Evolutionary conservation across 2,888 invertebrate genomes (phyloP).

Genomic region (Tenodera sinensis): DNA sequence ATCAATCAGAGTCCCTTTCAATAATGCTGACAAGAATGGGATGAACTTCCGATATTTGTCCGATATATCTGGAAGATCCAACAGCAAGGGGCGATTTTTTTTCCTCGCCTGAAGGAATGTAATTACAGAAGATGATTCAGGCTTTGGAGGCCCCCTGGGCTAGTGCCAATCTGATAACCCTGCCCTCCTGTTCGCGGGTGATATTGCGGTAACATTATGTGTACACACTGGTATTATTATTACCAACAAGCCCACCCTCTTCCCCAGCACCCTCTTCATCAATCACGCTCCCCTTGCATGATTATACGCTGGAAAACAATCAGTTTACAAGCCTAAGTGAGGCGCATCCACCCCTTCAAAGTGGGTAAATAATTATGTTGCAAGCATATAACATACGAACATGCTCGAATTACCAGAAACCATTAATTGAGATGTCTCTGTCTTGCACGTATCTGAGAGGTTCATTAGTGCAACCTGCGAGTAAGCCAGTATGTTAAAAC

Average conservation of each 20-base stretch:
- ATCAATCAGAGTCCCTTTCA: not conserved
- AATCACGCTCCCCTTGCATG: not conserved
- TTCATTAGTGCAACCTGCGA: not conserved
- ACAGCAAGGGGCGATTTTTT: not conserved
- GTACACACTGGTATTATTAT: not conserved
- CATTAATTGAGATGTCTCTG: not conserved
- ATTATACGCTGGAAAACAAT: slow-evolving; percentile 5
- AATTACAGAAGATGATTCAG: slow-evolving; percentile 12
- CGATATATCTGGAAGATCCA: not conserved
- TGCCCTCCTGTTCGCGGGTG: not conserved
- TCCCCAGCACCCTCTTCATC: not conserved
- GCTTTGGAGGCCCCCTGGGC: not conserved
- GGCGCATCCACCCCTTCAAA: not conserved
- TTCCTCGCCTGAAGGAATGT: not conserved
- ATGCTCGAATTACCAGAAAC: not conserved
- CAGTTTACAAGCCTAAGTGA: slow-evolving; percentile 10
- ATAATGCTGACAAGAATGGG: not conserved
- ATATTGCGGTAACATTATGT: not conserved
- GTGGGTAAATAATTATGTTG: not conserved
- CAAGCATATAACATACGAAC: not conserved
- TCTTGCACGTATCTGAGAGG: not conserved
- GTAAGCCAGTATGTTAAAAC: too few relatives aligned
- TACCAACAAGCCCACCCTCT: not conserved
- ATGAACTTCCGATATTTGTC: not conserved
- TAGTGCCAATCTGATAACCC: slow-evolving; percentile 2